These are phyloP conservation scores for Enteromius argenteus DNA, from an alignment of 2,797 vertebrate genomes.

Conservation along the genomic window DNA sequence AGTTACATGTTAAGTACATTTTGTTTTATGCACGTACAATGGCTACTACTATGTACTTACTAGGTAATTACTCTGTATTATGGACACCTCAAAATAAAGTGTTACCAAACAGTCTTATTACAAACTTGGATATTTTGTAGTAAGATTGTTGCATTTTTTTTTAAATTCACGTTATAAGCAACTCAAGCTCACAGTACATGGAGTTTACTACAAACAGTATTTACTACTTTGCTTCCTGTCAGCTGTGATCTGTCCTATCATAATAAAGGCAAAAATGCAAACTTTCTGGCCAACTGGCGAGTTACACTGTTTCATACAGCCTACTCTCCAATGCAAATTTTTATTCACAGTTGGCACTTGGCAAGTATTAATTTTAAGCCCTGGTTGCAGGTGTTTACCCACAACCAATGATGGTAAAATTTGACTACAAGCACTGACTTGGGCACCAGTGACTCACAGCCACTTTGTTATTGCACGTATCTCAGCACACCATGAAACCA, in stretches of 20 bases:
- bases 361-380: not conserved
- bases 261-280: not conserved
- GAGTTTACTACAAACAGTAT: not conserved
- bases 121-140: not conserved
- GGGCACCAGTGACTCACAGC: conserved; percentile 54
- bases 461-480: conserved; percentile 77
- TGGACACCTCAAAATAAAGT: no score
- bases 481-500: conserved; percentile 79
- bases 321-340: not conserved
- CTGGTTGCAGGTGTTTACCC: conserved; percentile 23
- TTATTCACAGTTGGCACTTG: not conserved
- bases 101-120: not conserved
- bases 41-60: no score
- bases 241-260: not conserved
- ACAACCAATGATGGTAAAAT: conserved; percentile 33
- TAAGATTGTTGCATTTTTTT: not conserved
- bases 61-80: no score
- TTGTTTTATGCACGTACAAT: no score
- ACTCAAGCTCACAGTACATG: not conserved
- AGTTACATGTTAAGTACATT: no score
- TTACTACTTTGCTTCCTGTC: not conserved
- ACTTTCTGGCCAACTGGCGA: not conserved
- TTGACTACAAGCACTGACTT: conserved; percentile 33
- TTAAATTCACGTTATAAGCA: not conserved
- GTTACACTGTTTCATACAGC: not conserved